Percentiles rank a stretch among this genome's conserved stretches.
Evolutionary conservation across 2,888 invertebrate species (phyloP).

Genomic region (Sinhomidia bicolor): DNA sequence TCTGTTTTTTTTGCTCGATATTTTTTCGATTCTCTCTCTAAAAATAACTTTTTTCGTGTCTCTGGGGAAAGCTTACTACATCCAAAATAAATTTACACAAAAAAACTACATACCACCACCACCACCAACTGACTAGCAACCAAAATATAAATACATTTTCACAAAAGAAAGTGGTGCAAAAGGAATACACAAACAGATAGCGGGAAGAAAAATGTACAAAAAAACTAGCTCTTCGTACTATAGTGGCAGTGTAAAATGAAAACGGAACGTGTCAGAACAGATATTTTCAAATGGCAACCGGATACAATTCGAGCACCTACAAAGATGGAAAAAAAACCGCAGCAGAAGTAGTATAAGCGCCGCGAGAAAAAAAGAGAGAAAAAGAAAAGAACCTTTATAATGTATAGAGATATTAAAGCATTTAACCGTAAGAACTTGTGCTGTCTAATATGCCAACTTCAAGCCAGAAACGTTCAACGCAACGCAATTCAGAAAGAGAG

Average conservation of each 20-base stretch:
- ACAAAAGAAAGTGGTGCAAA: neutral
- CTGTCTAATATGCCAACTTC: slow-evolving; percentile 14
- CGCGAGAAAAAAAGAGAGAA: neutral
- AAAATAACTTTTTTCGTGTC: slow-evolving; percentile 48
- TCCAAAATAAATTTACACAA: neutral
- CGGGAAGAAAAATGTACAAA: neutral
- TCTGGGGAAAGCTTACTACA: slow-evolving; percentile 46
- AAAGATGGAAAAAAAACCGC: neutral
- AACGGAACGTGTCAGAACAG: neutral
- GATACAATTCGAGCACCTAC: slow-evolving; percentile 39
- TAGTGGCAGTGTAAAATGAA: neutral
- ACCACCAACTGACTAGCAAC: neutral
- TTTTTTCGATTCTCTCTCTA: neutral
- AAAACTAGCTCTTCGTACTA: neutral
- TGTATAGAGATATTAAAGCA: neutral
- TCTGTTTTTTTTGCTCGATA: neutral
- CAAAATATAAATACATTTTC: neutral
- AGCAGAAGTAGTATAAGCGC: neutral
- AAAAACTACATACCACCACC: too few relatives aligned
- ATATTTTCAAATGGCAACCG: slow-evolving; percentile 20
- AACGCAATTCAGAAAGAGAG: neutral
- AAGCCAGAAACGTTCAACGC: neutral
- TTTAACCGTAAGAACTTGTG: neutral
- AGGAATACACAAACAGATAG: neutral
- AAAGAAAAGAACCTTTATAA: neutral